Evolutionary conservation across 2,113 vertebrate genomes (phyloP).

Genomic region (Butorides virescens): DNA sequence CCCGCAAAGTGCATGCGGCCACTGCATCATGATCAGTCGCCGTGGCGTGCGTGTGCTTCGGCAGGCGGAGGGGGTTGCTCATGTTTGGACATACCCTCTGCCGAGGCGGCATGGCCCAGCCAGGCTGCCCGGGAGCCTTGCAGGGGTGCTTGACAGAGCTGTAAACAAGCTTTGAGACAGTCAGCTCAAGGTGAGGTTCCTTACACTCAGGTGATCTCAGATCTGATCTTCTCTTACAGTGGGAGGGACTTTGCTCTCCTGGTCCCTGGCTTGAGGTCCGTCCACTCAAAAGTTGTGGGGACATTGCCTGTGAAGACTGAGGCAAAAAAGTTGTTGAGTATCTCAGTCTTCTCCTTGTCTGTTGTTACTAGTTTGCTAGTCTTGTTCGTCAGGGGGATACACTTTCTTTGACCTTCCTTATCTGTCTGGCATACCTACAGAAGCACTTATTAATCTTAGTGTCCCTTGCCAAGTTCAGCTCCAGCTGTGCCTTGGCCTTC

Average conservation of each 20-base stretch:
- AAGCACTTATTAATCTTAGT: not conserved
- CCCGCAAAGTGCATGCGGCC: too few relatives aligned
- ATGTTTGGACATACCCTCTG: too few relatives aligned
- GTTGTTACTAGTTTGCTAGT: not conserved
- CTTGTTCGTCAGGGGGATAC: not conserved
- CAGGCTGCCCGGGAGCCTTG: too few relatives aligned
- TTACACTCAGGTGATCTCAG: too few relatives aligned
- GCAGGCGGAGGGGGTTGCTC: too few relatives aligned
- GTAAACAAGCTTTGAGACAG: too few relatives aligned
- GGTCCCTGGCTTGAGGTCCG: not conserved
- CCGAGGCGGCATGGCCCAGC: too few relatives aligned
- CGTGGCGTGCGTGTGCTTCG: too few relatives aligned
- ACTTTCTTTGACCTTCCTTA: not conserved
- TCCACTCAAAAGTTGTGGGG: not conserved
- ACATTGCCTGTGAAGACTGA: not conserved
- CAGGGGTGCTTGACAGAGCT: too few relatives aligned
- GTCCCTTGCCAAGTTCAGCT: not conserved
- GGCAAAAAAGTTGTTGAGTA: not conserved
- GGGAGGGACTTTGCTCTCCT: not conserved
- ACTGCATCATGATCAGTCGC: too few relatives aligned
- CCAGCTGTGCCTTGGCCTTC: not conserved
- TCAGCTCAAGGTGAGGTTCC: too few relatives aligned
- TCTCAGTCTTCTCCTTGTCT: not conserved
- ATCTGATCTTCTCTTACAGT: not conserved
- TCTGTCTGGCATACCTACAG: not conserved